Percentiles rank a stretch among this genome's conserved stretches.
Conservation (phyloP, 1,140 invertebrate genomes). For the Apocrypta bakeri region DNA sequence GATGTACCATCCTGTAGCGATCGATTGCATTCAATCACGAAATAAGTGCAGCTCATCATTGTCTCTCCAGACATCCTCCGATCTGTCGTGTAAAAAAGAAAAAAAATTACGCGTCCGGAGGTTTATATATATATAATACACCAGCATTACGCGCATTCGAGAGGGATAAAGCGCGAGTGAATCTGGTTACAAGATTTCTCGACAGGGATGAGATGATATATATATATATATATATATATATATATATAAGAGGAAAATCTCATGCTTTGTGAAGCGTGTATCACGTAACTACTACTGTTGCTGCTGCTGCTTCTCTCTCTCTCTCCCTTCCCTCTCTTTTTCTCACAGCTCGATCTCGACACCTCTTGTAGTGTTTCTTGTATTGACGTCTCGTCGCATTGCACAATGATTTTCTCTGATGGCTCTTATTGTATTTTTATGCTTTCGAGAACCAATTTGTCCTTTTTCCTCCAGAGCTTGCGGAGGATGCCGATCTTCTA, state of each 20-base stretch:
- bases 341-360: constrained; percentile 50
- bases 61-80: neutral
- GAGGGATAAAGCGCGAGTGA: constrained; percentile 17
- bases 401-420: constrained; percentile 1
- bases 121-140: neutral
- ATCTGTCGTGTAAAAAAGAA: neutral
- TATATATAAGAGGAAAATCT: constrained; percentile 33
- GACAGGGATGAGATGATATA: constrained; percentile 22
- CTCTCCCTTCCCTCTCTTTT: constrained; percentile 53
- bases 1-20: too few species aligned
- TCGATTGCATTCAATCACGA: neutral
- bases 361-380: constrained; percentile 25
- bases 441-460: neutral
- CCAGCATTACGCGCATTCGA: neutral
- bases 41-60: constrained; percentile 9
- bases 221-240: too few species aligned
- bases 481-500: neutral
- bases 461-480: neutral
- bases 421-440: neutral
- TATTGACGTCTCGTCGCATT: constrained; percentile 2
- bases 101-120: constrained; percentile 19
- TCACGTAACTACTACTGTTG: constrained; percentile 63
- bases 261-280: constrained; percentile 63
- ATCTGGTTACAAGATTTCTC: constrained; percentile 24
- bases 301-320: constrained; percentile 55